Evolutionary conservation across 2,797 vertebrate genomes (phyloP), one percentile per base, ranked within the genome.

Genomic region (Peromyscus melanophrys): DNA sequence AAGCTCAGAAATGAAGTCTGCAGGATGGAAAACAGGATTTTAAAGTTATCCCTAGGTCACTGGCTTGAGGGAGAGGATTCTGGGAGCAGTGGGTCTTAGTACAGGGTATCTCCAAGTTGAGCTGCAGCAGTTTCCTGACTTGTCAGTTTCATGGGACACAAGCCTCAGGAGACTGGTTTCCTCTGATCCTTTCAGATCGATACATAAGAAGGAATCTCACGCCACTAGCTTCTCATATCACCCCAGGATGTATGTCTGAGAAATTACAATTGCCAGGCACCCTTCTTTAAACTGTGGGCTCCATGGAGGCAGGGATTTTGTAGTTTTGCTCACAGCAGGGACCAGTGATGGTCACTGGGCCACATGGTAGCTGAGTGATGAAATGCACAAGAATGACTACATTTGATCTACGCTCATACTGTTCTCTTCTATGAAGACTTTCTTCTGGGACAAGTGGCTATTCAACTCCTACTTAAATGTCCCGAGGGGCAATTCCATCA

Each of bases 381-480:
- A 43, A 94, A 61, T 49, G 67, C 73, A 87, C 55, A 76, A 16
- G 73, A 46, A 86, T 10, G 59, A 65, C 23, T 71, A 12, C 80
- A 59, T 37, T 25, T 40, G 84, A 25, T 63, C 59, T 77, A 78
- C 75, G 3, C 29, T 71, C 80, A 61, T 4, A n/a, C 13, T 23
- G 83, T 9, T 37, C 46, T 90, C 29, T 65, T 77, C 77, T 57
- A 89, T 37, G 88, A 92, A 71, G 69, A 34, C 84, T 77, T 76
- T 93, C n/a, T 85, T 73, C 37, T 37, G 75, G 81, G 61, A 59
- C 37, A 86, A 81, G 75, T 17, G 80, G 57, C 78, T 57, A 46
- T 77, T 90, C 52, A 89, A 80, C 84, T 40, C 89, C 90, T 93
- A 57, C 3, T 77, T 88, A 90, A 84, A 83, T n/a, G 49, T 16